These are phyloP conservation scores for Chloroclystis v-ata DNA, from an alignment of 2,888 invertebrate species.

Conservation along the genomic window DNA sequence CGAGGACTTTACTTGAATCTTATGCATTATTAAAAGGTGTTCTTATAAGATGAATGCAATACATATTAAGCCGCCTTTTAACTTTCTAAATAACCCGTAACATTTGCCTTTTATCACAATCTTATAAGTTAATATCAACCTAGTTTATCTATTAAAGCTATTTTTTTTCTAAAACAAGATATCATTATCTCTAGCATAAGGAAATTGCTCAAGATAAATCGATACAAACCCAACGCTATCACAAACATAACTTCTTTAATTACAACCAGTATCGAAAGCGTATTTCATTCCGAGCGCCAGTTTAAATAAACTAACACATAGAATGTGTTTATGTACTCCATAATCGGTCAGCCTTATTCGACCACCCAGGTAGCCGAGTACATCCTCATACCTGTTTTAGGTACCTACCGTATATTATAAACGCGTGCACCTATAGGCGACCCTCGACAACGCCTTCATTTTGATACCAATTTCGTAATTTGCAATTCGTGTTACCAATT, in stretches of 20 bases:
- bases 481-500: constrained; percentile 68
- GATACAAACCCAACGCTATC: constrained; percentile 5
- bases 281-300: constrained; percentile 59
- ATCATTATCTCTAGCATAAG: not conserved
- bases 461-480: constrained; percentile 68
- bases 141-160: too few species aligned
- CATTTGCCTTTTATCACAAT: too few species aligned
- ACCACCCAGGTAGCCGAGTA: constrained; percentile 68
- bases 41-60: not conserved
- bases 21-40: constrained; percentile 7
- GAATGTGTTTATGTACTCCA: constrained; percentile 49
- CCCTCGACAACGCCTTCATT: constrained; percentile 39
- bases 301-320: constrained; percentile 51
- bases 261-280: constrained; percentile 51
- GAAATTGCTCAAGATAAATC: not conserved
- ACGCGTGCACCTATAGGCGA: constrained; percentile 15
- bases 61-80: too few species aligned
- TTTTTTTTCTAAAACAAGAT: not conserved
- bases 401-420: constrained; percentile 29
- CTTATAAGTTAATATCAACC: too few species aligned
- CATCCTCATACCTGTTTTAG: constrained; percentile 48
- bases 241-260: constrained; percentile 44
- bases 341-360: constrained; percentile 61
- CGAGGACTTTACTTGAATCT: constrained; percentile 11
- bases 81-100: too few species aligned